Conservation (phyloP, 1,140 invertebrate species). For the Branchinecta lindahli region DNA sequence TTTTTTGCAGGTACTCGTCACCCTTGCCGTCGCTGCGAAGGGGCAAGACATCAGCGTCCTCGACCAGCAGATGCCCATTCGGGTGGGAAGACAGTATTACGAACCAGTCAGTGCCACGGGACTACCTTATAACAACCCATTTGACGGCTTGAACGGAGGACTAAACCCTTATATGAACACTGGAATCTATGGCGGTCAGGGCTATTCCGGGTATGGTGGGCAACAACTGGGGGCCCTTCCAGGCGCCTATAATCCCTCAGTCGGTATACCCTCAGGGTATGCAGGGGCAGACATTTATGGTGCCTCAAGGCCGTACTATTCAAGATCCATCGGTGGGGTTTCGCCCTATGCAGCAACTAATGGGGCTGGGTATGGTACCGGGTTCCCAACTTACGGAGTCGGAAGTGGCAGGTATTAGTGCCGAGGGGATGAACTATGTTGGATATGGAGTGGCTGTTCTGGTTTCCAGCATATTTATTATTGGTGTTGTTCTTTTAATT, state of each 20-base stretch:
- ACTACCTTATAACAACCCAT: neutral
- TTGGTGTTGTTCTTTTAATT: neutral
- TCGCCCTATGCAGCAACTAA: neutral
- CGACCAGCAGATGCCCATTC: neutral
- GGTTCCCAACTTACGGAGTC: neutral
- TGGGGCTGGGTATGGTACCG: neutral
- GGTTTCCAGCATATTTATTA: neutral
- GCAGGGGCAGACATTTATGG: neutral
- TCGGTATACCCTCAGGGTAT: neutral
- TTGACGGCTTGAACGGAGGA: neutral
- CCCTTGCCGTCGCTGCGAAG: neutral
- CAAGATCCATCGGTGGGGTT: neutral
- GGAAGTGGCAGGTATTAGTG: neutral
- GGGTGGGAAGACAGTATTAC: neutral
- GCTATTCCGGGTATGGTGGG: neutral
- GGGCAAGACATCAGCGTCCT: neutral
- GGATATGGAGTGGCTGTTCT: conserved; percentile 8
- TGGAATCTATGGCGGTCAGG: neutral
- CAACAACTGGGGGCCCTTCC: neutral
- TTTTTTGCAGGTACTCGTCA: no score
- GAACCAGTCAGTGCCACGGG: neutral
- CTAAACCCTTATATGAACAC: neutral
- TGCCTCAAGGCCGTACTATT: neutral
- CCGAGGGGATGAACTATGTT: neutral
- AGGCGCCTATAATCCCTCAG: neutral